Percentiles rank a stretch among this genome's conserved stretches.
Conservation (phyloP, 1,140 invertebrate species). For the Drosophila miranda region DNA sequence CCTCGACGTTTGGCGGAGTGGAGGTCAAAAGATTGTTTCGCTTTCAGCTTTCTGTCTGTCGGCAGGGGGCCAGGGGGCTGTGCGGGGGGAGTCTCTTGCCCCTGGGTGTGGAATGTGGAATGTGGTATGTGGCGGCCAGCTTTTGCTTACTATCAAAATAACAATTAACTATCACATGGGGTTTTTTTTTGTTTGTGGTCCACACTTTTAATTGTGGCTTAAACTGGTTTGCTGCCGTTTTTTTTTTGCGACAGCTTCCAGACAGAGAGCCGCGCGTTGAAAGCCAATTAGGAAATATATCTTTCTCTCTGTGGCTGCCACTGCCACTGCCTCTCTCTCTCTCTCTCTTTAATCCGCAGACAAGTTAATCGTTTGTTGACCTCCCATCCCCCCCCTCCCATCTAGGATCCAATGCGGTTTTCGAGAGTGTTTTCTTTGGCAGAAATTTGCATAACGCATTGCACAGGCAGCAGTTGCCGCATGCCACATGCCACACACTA, state of each 20-base stretch:
- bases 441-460: constrained; percentile 72
- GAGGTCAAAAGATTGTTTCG: constrained; percentile 47
- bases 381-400: constrained; percentile 8
- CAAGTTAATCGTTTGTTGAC: constrained; percentile 80
- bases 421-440: constrained; percentile 34
- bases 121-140: constrained; percentile 2
- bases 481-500: constrained; percentile 1
- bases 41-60: constrained; percentile 38
- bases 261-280: constrained; percentile 24
- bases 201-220: constrained; percentile 51
- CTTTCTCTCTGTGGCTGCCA: constrained; percentile 19
- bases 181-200: constrained; percentile 8
- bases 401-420: constrained; percentile 30
- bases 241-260: constrained; percentile 30
- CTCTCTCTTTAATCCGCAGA: constrained; percentile 63
- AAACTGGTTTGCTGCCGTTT: constrained; percentile 26
- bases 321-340: constrained; percentile 2
- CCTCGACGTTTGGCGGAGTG: background rate
- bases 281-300: constrained; percentile 53
- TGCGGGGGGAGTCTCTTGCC: no score
- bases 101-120: constrained; percentile 36
- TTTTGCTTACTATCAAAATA: constrained; percentile 26
- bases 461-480: constrained; percentile 27
- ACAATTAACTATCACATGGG: constrained; percentile 42
- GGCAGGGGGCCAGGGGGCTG: no score